These are phyloP conservation scores for Melanerpes formicivorus DNA, from an alignment of 2,113 vertebrate species.

Conservation along the genomic window DNA sequence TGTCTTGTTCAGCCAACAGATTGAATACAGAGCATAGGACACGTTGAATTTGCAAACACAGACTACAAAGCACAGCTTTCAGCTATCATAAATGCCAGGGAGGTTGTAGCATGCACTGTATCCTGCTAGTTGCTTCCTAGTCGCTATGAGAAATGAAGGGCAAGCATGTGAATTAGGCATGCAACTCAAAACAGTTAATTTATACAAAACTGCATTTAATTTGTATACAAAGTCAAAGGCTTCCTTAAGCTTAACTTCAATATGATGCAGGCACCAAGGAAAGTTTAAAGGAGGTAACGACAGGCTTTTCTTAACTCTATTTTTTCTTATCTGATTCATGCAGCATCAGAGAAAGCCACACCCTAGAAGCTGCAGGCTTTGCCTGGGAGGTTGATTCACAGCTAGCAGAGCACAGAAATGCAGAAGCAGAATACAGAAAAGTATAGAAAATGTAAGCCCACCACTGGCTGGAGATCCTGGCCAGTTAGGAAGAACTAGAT, in stretches of 20 bases:
- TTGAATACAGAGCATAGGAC: not conserved
- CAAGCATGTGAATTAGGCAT: constrained; percentile 53
- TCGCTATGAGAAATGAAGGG: constrained; percentile 13
- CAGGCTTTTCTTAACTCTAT: constrained; percentile 55
- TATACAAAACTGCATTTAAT: constrained; percentile 19
- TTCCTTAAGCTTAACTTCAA: constrained; percentile 45
- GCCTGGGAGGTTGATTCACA: constrained; percentile 23
- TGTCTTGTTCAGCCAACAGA: not conserved
- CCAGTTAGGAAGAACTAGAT: constrained; percentile 97
- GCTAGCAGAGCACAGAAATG: constrained; percentile 67
- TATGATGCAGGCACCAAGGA: not conserved
- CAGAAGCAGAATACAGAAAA: constrained; percentile 70
- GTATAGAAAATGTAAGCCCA: constrained; percentile 84
- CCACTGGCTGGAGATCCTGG: constrained; percentile 92
- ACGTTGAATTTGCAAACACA: constrained; percentile 11
- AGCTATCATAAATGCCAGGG: constrained; percentile 15
- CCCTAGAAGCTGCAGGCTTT: constrained; percentile 73
- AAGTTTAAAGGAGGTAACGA: constrained; percentile 44
- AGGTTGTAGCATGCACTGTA: constrained; percentile 47
- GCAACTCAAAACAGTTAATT: constrained; percentile 46
- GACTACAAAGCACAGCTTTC: not conserved
- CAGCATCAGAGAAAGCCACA: constrained; percentile 74
- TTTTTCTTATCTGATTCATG: constrained; percentile 72
- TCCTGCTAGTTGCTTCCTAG: not conserved
- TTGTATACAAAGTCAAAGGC: constrained; percentile 27